Evolutionary conservation across 2,113 vertebrate species (phyloP), one percentile per base, ranked within the genome.

Genomic region (Piprites chloris): DNA sequence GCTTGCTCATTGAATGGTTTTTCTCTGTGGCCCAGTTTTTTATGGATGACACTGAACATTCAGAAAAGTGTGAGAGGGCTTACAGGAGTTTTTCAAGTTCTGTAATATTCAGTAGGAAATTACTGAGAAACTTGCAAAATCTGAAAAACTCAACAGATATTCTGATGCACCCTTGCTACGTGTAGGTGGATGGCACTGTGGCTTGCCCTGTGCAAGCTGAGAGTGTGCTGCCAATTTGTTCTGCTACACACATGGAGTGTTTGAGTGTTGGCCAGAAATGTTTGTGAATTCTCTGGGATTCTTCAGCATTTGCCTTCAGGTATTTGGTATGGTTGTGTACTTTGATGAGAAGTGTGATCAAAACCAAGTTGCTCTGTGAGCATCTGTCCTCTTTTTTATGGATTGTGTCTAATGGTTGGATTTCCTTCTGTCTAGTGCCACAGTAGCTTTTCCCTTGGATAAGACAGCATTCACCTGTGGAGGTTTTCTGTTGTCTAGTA

Each of bases 291-390:
- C 46, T 58, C 63, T 35, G 69, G 22, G 42, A 62, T 94, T 87
- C 92, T 78, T 95, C 83, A 62, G n/a, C 16, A 69, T 84, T 91
- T 89, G 37, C 50, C 47, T 91, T 89, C 81, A 91, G 89, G 81
- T 96, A 37, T 82, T 93, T 58, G 23, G 28, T 92, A 91, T 87
- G 17, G 12, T 84, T 1, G 1, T 14, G 15, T 33, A 39, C 49
- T 86, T 78, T 84, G 73, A 81, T 82, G 50, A 56, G 59, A 87
- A 46, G 10, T 76, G 62, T 66, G 42, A 67, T 71, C 67, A 93
- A 89, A 87, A 46, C 3, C 12, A 55, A 74, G 28, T 63, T 90
- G 37, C 49, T 90, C 46, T 71, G 50, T 77, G 59, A 93, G 37
- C 50, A 92, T 27, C 63, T 86, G 37, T 84, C 27, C 33, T 71